Conservation (phyloP, 2,888 invertebrate species). For the Nipponacmea schrenckii region DNA sequence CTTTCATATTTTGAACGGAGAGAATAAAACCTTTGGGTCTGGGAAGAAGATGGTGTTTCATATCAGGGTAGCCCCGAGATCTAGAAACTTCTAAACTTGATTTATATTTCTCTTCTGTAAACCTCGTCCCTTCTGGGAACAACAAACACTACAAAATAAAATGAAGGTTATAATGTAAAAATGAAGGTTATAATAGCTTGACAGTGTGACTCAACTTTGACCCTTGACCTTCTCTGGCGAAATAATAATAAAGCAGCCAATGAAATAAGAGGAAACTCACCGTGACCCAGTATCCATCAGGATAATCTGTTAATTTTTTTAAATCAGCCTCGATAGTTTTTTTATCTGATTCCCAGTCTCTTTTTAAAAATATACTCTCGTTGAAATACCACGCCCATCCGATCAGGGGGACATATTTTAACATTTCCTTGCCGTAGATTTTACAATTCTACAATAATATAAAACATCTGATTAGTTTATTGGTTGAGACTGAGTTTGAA, state of each 20-base stretch:
- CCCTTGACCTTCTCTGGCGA: not conserved
- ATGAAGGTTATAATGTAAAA: too few species aligned
- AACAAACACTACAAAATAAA: slow-evolving; percentile 76
- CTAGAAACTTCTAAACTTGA: slow-evolving; percentile 87
- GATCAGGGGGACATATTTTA: slow-evolving; percentile 87
- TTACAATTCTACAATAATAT: slow-evolving; percentile 82
- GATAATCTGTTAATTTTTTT: slow-evolving; percentile 84
- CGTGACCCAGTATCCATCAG: slow-evolving; percentile 77
- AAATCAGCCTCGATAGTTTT: slow-evolving; percentile 84
- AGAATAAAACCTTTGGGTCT: slow-evolving; percentile 93
- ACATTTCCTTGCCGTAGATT: slow-evolving; percentile 92
- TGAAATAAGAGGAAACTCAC: slow-evolving; percentile 73
- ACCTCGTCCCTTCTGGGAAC: slow-evolving; percentile 94
- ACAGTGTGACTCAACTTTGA: not conserved
- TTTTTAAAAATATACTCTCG: slow-evolving; percentile 91
- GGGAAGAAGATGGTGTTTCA: slow-evolving; percentile 92
- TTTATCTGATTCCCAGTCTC: slow-evolving; percentile 91
- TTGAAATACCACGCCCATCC: slow-evolving; percentile 98
- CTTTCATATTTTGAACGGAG: slow-evolving; percentile 83
- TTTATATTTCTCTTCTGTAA: slow-evolving; percentile 86
- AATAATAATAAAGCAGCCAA: not conserved
- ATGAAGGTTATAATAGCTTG: too few species aligned
- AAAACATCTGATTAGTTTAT: too few species aligned
- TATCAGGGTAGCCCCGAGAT: slow-evolving; percentile 83
- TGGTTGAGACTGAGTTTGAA: too few species aligned